Percentiles rank a stretch among this genome's conserved stretches.
Evolutionary conservation across 1,140 invertebrate genomes (phyloP).

Genomic region (Lasaia peninsularis): DNA sequence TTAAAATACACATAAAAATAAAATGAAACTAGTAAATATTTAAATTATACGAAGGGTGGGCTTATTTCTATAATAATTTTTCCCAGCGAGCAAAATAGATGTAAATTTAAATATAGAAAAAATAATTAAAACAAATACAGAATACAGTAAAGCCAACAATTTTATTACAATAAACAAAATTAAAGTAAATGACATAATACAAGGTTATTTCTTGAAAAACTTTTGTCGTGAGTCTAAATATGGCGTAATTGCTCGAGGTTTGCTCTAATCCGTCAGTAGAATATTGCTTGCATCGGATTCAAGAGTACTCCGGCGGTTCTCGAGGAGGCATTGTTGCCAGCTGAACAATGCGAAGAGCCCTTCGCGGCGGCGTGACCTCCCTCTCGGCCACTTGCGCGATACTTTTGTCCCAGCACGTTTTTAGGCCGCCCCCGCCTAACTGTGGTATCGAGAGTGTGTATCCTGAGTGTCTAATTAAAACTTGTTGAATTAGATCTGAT

Average conservation of each 20-base stretch:
- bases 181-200: too few species aligned
- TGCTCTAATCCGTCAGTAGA: slow-evolving; percentile 57
- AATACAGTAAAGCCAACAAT: too few species aligned
- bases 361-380: slow-evolving; percentile 58
- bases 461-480: slow-evolving; percentile 11
- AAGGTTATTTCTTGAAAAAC: neutral
- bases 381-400: slow-evolving; percentile 32
- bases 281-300: slow-evolving; percentile 67
- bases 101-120: too few species aligned
- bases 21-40: too few species aligned
- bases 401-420: slow-evolving; percentile 70
- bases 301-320: slow-evolving; percentile 53
- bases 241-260: slow-evolving; percentile 7
- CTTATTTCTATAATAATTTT: too few species aligned
- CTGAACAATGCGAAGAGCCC: slow-evolving; percentile 67
- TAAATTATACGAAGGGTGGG: too few species aligned
- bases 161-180: too few species aligned
- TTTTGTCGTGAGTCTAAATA: neutral
- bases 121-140: too few species aligned
- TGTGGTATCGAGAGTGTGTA: slow-evolving; percentile 6
- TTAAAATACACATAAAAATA: too few species aligned
- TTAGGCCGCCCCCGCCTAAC: slow-evolving; percentile 33
- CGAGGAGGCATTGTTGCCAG: slow-evolving; percentile 62
- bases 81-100: too few species aligned
- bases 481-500: slow-evolving; percentile 4